Base-by-base conservation (phyloP, 2,797 vertebrate species). In the Meriones psammophilus region DNA sequence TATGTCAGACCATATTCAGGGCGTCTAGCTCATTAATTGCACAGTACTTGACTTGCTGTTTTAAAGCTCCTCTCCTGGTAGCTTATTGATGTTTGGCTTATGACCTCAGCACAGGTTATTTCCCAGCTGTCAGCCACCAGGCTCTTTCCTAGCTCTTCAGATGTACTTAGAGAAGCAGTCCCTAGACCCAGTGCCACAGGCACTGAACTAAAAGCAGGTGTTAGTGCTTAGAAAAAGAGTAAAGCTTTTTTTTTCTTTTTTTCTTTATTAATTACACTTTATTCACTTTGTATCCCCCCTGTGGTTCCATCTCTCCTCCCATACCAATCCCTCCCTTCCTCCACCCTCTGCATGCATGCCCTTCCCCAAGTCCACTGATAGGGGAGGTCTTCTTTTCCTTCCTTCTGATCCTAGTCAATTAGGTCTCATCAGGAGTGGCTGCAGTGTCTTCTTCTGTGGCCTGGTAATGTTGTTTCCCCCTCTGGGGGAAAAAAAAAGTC, bases 31-130 rank as follows among this genome's bases (percentile, higher is more conserved):
- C 69, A 85, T 42, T 39, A 91, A 92, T 1, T 46, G 8, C 1
- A 56, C 73, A 80, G 56, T 64, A 89, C 91, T 58, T 96, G 30
- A 78, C 26, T 95, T 24, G 79, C 76, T 88, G 79, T 94, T 83
- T 93, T 86, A n/a, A 97, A 93, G 28, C 68, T 88, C 8, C 84
- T 71, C 36, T 86, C 7, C 66, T 33, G 42, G 42, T 66, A 79
- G 33, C 39, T 79, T 89, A 14, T 50, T 88, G 80, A 9, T 92
- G 13, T 76, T 39, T 76, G 28, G 18, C 20, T 58, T 80, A 36
- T 24, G 30, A 92, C 88, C 54, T 62, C 42, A 62, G 24, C 58
- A 58, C 3, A 66, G 58, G 58, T 56, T 68, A 50, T 50, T n/a
- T 85, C 77, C 68, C 50, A 77, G 36, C 18, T 69, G 2, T 66